phyloP scores from a whole-genome alignment of 53 echinoderm and acorn worm genomes.

The Hippasteria phrygiana region DNA sequence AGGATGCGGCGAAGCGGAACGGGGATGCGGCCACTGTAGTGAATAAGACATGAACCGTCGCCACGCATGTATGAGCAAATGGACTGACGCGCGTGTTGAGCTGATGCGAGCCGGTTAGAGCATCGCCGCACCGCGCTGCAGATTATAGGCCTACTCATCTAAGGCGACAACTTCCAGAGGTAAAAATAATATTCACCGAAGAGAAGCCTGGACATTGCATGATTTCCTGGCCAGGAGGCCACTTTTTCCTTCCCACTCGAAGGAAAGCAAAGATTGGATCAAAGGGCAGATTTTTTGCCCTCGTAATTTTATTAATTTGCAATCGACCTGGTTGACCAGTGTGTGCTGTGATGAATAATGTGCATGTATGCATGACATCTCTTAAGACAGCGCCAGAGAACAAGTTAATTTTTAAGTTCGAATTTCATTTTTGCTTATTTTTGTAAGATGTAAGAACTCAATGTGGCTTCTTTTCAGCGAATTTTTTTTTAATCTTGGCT shows the following conservation, averaged over 20 bases:
- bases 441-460: too few species aligned
- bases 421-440: too few species aligned
- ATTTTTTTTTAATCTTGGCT: too few species aligned
- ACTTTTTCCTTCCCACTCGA: not conserved
- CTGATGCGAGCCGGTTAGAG: not conserved
- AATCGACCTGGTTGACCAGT: slow-evolving; percentile 1
- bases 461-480: too few species aligned
- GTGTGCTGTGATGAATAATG: not conserved
- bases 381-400: not conserved
- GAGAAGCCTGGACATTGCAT: not conserved
- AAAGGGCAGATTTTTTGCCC: not conserved
- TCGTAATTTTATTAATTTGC: slow-evolving; percentile 3
- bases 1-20: slow-evolving; percentile 48
- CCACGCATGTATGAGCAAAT: slow-evolving; percentile 39
- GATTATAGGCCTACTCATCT: not conserved
- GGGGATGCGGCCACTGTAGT: slow-evolving; percentile 29
- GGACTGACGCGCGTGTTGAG: not conserved
- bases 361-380: not conserved
- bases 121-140: not conserved
- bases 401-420: too few species aligned
- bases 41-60: slow-evolving; percentile 51
- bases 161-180: not conserved
- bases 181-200: not conserved
- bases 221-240: not conserved
- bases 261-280: not conserved